Evolutionary conservation across 2,113 vertebrate genomes (phyloP).

Genomic region (Cariama cristata): DNA sequence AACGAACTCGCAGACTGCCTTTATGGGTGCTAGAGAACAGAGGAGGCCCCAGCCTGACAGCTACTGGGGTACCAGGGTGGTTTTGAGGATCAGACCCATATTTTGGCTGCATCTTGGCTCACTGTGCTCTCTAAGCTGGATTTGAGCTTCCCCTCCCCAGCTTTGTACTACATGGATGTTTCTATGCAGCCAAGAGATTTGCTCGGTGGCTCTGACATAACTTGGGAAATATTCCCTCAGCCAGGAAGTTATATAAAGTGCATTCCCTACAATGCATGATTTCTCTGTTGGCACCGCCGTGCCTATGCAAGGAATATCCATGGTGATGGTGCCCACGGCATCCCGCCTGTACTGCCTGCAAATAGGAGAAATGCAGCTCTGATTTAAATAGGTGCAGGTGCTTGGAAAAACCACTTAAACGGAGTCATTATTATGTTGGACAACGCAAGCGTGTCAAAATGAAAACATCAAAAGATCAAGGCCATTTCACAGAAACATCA

Average conservation of each 20-base stretch:
- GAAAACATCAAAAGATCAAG: not conserved
- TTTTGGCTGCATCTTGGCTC: not conserved
- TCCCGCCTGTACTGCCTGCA: not conserved
- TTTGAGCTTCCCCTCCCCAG: not conserved
- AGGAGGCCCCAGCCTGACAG: not conserved
- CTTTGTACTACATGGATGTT: not conserved
- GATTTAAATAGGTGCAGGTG: not conserved
- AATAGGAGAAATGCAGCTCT: not conserved
- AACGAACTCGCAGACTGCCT: not conserved
- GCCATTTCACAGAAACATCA: not conserved
- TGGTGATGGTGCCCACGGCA: conserved; percentile 46
- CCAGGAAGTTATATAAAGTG: not conserved
- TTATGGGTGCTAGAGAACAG: not conserved
- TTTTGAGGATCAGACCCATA: not conserved
- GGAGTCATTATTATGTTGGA: not conserved
- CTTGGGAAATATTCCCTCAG: not conserved
- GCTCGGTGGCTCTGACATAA: not conserved
- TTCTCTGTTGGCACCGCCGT: not conserved
- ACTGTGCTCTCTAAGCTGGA: not conserved
- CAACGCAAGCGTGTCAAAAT: fast-evolving
- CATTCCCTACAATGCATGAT: not conserved
- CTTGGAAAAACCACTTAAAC: not conserved
- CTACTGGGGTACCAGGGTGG: not conserved
- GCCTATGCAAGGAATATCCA: conserved; percentile 29
- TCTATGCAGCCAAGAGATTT: conserved; percentile 5